Percentiles rank a stretch among this genome's conserved stretches.
phyloP scores from a whole-genome alignment of 2,113 vertebrate species.

The Cottus gobio region DNA sequence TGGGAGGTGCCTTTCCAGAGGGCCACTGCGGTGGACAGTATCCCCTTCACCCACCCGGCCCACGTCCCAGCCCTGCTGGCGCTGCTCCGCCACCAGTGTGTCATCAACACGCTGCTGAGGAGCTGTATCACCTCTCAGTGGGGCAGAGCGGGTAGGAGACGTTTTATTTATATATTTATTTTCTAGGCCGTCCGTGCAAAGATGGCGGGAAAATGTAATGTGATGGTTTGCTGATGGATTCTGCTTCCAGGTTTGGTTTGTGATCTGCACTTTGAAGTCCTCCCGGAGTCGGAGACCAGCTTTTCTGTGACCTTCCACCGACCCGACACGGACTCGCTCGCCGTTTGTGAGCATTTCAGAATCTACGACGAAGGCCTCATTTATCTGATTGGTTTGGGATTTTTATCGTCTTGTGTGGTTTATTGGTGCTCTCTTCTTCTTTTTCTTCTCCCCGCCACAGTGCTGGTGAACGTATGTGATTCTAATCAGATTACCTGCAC shows the following conservation, averaged over 20 bases:
- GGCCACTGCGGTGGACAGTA: constrained; percentile 76
- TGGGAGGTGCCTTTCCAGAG: constrained; percentile 57
- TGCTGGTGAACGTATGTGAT: constrained; percentile 80
- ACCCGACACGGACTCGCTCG: constrained; percentile 76
- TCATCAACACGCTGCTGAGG: constrained; percentile 82
- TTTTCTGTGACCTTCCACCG: constrained; percentile 86
- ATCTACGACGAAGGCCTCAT: not conserved
- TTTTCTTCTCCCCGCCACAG: constrained; percentile 66
- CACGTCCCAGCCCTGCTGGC: constrained; percentile 84
- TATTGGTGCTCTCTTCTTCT: not conserved
- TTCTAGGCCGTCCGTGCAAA: not conserved
- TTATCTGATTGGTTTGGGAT: not conserved
- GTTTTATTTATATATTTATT: too few relatives aligned
- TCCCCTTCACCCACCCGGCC: constrained; percentile 86
- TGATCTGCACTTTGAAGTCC: constrained; percentile 85
- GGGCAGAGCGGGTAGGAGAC: constrained; percentile 66
- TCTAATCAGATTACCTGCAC: constrained; percentile 80
- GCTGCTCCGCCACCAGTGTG: constrained; percentile 85
- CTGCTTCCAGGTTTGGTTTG: constrained; percentile 69
- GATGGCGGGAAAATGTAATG: not conserved
- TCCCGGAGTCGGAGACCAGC: constrained; percentile 79
- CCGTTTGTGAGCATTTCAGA: constrained; percentile 82
- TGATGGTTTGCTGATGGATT: not conserved
- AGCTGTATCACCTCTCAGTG: constrained; percentile 79
- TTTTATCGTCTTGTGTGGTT: not conserved